Conservation (phyloP, 23 tunicate genomes). For the Styela plicata region DNA sequence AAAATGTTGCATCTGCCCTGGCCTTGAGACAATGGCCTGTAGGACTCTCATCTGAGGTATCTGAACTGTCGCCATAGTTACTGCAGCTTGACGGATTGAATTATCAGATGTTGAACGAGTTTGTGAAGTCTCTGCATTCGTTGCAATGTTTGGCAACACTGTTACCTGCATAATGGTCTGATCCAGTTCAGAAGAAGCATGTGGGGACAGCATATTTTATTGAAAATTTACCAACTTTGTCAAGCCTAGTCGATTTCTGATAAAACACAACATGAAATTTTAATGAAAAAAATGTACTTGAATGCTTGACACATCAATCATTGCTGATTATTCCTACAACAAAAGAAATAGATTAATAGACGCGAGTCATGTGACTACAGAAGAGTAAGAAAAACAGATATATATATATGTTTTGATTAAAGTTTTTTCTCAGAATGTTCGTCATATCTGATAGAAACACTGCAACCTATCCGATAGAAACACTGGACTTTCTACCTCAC, state of each 20-base stretch:
- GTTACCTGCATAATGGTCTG: not conserved
- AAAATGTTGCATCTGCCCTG: not conserved
- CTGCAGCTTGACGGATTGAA: not conserved
- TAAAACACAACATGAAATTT: no score
- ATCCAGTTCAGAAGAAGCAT: not conserved
- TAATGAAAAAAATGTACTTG: no score
- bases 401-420: no score
- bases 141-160: conserved; percentile 3
- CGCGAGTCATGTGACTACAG: no score
- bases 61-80: conserved; percentile 3
- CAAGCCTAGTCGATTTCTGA: not conserved
- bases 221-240: not conserved
- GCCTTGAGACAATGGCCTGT: conserved; percentile 10
- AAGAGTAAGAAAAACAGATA: no score
- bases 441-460: no score
- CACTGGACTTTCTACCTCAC: no score
- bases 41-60: conserved; percentile 27
- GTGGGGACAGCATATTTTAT: conserved; percentile 4
- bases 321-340: no score
- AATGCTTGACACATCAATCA: no score
- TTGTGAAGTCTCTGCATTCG: not conserved
- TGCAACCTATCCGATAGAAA: no score
- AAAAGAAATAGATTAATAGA: no score
- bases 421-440: no score
- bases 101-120: not conserved